Percentiles rank a stretch among this genome's conserved stretches.
phyloP scores from a whole-genome alignment of 2,113 vertebrate genomes.

The Microcebus jonahi region DNA sequence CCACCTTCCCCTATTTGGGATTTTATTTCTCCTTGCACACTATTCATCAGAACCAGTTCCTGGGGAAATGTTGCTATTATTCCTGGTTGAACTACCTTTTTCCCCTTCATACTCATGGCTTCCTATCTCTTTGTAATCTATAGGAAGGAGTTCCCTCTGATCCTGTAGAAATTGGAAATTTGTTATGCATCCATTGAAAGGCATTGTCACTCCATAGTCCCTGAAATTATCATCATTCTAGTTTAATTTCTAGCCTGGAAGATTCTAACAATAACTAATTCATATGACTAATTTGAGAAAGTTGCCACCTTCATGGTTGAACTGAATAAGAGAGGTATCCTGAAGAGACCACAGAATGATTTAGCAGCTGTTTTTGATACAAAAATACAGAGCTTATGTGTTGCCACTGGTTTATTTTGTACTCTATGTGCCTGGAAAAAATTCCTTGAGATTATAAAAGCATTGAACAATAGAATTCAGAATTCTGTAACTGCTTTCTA shows the following conservation, averaged over 20 bases:
- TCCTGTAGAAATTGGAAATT: background rate
- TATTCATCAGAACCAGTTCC: background rate
- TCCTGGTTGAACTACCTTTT: background rate
- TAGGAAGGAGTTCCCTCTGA: background rate
- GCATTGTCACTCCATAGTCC: background rate
- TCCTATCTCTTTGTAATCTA: background rate
- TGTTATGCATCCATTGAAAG: background rate
- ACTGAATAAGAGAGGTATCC: background rate
- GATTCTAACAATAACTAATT: constrained; percentile 24
- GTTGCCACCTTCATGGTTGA: background rate
- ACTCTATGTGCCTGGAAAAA: constrained; percentile 16
- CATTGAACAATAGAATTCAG: constrained; percentile 20
- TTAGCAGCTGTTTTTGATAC: constrained; percentile 49
- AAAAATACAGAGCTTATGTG: background rate
- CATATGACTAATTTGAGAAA: background rate
- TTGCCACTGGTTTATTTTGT: constrained; percentile 35
- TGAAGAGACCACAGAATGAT: background rate
- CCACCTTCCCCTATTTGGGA: background rate
- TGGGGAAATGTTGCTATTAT: background rate
- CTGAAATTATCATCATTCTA: background rate
- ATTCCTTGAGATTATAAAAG: constrained; percentile 55
- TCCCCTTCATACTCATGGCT: background rate
- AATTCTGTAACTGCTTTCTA: constrained; percentile 61
- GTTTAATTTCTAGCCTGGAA: background rate
- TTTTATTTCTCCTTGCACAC: background rate